Conservation (phyloP, 2,888 invertebrate genomes). For the Caenorhabditis sinica region DNA sequence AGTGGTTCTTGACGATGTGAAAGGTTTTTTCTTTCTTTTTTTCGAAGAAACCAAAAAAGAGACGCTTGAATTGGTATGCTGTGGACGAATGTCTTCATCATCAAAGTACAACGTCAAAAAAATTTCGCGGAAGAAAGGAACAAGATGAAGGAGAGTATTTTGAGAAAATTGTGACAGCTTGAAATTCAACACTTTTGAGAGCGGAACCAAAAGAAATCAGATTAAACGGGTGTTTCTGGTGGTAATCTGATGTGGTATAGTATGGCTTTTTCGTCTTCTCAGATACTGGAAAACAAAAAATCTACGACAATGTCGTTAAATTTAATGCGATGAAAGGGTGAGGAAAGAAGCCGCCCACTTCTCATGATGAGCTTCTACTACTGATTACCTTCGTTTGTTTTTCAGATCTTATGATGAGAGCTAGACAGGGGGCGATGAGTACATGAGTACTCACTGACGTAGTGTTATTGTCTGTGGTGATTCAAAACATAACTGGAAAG, state of each 20-base stretch:
- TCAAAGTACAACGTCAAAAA: slow-evolving; percentile 40
- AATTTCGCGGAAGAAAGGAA: slow-evolving; percentile 6
- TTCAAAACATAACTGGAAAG: not conserved
- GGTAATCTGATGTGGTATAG: slow-evolving; percentile 30
- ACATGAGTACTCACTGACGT: not conserved
- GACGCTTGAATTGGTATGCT: slow-evolving; percentile 53
- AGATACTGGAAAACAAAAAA: slow-evolving; percentile 10
- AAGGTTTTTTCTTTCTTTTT: slow-evolving; percentile 5
- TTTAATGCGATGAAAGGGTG: slow-evolving; percentile 47
- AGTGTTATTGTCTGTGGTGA: not conserved
- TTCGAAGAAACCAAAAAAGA: slow-evolving; percentile 3
- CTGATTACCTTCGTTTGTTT: slow-evolving; percentile 58
- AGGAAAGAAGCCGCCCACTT: slow-evolving; percentile 2
- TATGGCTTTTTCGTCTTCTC: slow-evolving; percentile 17
- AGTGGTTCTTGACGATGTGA: slow-evolving; percentile 22
- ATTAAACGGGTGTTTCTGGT: slow-evolving; percentile 6
- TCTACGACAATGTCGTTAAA: slow-evolving; percentile 48
- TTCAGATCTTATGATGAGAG: slow-evolving; percentile 18
- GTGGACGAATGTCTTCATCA: slow-evolving; percentile 34
- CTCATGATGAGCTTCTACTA: slow-evolving; percentile 9
- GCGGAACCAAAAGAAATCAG: slow-evolving; percentile 7
- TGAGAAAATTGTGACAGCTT: slow-evolving; percentile 39
- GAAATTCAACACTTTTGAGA: slow-evolving; percentile 46
- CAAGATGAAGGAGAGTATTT: slow-evolving; percentile 5
- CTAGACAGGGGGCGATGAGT: not conserved